phyloP scores from a whole-genome alignment of 2,888 invertebrate species.

The Chelonus formosanus region DNA sequence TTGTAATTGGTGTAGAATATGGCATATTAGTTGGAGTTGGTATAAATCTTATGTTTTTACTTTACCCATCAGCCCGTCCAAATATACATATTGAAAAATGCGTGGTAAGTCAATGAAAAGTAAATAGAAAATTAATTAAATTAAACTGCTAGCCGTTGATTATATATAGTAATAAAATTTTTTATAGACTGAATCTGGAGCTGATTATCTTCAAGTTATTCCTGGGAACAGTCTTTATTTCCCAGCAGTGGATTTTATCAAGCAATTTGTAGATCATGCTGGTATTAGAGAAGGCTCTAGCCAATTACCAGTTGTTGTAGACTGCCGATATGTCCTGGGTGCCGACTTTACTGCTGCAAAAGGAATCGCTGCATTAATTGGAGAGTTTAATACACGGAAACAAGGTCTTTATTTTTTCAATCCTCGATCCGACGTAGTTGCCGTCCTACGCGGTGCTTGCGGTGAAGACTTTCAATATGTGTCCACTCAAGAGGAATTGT shows the following conservation, averaged over 20 bases:
- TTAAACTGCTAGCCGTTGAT: not conserved
- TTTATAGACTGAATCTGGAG: constrained; percentile 72
- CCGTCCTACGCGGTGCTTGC: constrained; percentile 76
- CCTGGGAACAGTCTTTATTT: constrained; percentile 85
- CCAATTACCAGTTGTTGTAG: constrained; percentile 81
- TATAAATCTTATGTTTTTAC: constrained; percentile 78
- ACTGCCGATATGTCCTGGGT: constrained; percentile 81
- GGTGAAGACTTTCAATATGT: constrained; percentile 72
- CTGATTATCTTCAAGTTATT: constrained; percentile 79
- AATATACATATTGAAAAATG: constrained; percentile 77
- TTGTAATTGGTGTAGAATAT: constrained; percentile 84
- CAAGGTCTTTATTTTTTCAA: constrained; percentile 78
- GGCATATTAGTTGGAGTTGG: constrained; percentile 86
- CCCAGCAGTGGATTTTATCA: constrained; percentile 84
- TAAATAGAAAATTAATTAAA: constrained; percentile 16
- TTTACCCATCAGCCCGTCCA: constrained; percentile 85
- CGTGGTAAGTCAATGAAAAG: constrained; percentile 68
- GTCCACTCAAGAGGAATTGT: constrained; percentile 70
- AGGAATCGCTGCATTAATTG: constrained; percentile 80
- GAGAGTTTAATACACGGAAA: constrained; percentile 75
- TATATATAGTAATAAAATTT: not conserved
- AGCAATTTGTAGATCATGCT: constrained; percentile 79
- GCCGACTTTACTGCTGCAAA: constrained; percentile 88
- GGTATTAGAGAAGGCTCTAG: constrained; percentile 75
- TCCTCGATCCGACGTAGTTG: constrained; percentile 73